Conservation (phyloP, 2,797 vertebrate species). For the Chelidonichthys spinosus region DNA sequence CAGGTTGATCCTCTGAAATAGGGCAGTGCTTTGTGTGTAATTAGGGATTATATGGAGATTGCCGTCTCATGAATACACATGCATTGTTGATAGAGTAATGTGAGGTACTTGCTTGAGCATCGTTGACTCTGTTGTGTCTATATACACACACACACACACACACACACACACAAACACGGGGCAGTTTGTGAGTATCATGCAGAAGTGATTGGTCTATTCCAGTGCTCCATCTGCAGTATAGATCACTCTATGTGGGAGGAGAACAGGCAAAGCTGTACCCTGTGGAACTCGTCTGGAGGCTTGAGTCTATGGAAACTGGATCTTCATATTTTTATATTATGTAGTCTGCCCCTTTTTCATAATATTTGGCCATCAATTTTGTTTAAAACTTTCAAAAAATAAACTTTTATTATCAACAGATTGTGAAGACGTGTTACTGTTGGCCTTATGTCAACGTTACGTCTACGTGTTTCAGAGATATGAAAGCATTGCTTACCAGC, state of each 20-base stretch:
- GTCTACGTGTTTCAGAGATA: not conserved
- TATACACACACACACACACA: not conserved
- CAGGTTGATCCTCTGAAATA: conserved; percentile 23
- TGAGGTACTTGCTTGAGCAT: conserved; percentile 9
- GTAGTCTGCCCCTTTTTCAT: not conserved
- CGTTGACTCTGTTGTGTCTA: conserved; percentile 9
- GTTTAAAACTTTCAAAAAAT: not conserved
- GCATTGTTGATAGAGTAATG: conserved; percentile 21
- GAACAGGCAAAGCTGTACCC: conserved; percentile 41
- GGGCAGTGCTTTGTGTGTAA: conserved; percentile 17
- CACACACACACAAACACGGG: conserved; percentile 4
- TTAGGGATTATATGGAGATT: conserved; percentile 25
- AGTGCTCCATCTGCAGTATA: conserved; percentile 44
- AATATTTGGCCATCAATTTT: not conserved
- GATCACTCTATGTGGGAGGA: conserved; percentile 63
- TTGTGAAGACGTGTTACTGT: not conserved
- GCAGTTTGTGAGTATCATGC: conserved; percentile 24
- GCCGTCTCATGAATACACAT: conserved; percentile 41
- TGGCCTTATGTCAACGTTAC: not conserved
- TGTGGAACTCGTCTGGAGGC: conserved; percentile 29
- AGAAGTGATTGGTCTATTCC: conserved; percentile 41
- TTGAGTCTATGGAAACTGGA: conserved; percentile 44
- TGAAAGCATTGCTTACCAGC: not conserved
- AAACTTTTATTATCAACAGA: not conserved
- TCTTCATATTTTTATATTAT: conserved; percentile 17